Evolutionary conservation across 2,888 invertebrate genomes (phyloP).

Genomic region (Vannuccia rotundouncinata): DNA sequence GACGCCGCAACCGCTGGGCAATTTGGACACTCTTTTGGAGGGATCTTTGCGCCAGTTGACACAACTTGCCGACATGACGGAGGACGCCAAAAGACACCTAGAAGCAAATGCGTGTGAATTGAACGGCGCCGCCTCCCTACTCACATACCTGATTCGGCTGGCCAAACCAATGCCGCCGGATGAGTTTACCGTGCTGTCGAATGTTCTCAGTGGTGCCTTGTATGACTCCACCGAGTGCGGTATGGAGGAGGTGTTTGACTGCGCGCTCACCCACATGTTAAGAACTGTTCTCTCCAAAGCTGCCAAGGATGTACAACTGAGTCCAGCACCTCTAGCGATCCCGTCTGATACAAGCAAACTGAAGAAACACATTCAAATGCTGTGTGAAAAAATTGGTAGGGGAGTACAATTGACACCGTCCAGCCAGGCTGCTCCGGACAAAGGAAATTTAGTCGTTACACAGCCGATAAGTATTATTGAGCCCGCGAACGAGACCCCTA

Average conservation of each 20-base stretch:
- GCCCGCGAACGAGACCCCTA: not conserved
- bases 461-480: not conserved
- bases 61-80: constrained; percentile 53
- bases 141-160: constrained; percentile 25
- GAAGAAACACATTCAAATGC: constrained; percentile 56
- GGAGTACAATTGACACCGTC: constrained; percentile 44
- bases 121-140: constrained; percentile 8
- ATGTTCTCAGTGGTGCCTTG: constrained; percentile 35
- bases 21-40: constrained; percentile 67
- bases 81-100: constrained; percentile 45
- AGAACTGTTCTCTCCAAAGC: constrained; percentile 63
- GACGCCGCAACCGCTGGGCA: constrained; percentile 68
- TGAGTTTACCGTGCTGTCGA: not conserved
- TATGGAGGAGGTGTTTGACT: constrained; percentile 66
- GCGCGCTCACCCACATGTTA: constrained; percentile 64
- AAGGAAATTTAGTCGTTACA: not conserved
- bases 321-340: constrained; percentile 49
- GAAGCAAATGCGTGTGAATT: not conserved
- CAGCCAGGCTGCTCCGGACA: not conserved
- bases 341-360: constrained; percentile 54
- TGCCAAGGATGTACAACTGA: constrained; percentile 59
- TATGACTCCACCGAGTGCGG: constrained; percentile 33
- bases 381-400: constrained; percentile 56
- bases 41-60: constrained; percentile 64
- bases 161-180: constrained; percentile 3